phyloP scores from a whole-genome alignment of 2,797 vertebrate species.

The Alauda arvensis region DNA sequence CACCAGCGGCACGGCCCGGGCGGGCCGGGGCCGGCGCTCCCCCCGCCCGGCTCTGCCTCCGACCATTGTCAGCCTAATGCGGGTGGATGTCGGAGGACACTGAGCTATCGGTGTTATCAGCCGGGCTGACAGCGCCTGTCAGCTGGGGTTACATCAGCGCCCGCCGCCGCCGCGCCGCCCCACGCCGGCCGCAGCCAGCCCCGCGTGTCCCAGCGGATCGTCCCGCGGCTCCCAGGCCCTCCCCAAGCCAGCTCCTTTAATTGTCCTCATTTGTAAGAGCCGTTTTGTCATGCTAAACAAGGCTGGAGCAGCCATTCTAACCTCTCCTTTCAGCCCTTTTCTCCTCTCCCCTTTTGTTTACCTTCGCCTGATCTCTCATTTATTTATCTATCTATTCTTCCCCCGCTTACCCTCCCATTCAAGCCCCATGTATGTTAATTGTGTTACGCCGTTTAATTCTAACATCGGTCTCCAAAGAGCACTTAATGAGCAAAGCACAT shows the following conservation, averaged over 20 bases:
- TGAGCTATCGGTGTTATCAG: constrained; percentile 70
- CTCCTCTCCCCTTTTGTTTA: constrained; percentile 68
- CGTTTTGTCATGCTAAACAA: constrained; percentile 79
- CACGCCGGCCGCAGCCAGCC: constrained; percentile 24
- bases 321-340: constrained; percentile 59
- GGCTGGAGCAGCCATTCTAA: constrained; percentile 67
- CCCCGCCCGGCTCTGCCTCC: background rate
- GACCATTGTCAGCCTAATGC: constrained; percentile 52
- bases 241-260: constrained; percentile 68
- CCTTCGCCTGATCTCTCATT: constrained; percentile 73
- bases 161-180: constrained; percentile 19
- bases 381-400: constrained; percentile 78
- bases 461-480: constrained; percentile 75
- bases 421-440: constrained; percentile 77
- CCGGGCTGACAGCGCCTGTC: constrained; percentile 73
- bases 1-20: background rate
- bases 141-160: constrained; percentile 70
- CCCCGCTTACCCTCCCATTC: constrained; percentile 71
- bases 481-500: constrained; percentile 78
- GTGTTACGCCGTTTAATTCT: constrained; percentile 77
- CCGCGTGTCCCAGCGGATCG: constrained; percentile 38
- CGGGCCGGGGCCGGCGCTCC: background rate
- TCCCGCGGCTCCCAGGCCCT: constrained; percentile 55
- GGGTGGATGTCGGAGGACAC: constrained; percentile 67
- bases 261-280: constrained; percentile 72